phyloP scores from a whole-genome alignment of 53 echinoderm and acorn worm genomes.

The Temnopleurus reevesii region DNA sequence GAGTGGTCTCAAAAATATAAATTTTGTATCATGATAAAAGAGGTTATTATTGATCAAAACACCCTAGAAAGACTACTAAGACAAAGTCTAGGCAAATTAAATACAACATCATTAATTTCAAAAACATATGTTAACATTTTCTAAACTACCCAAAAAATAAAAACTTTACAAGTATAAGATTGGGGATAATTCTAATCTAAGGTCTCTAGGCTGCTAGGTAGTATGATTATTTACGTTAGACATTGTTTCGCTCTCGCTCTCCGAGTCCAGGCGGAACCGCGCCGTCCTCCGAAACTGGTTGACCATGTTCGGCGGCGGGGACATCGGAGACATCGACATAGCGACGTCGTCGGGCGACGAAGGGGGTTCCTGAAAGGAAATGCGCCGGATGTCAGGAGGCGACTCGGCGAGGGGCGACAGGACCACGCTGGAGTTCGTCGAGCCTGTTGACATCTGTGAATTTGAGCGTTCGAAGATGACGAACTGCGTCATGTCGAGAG shows the following conservation, averaged over 20 bases:
- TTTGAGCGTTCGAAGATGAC: conserved; percentile 77
- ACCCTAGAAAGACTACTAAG: too few relatives aligned
- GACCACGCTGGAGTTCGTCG: conserved; percentile 46
- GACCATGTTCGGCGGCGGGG: background rate
- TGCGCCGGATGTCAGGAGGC: conserved; percentile 15
- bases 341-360: conserved; percentile 85
- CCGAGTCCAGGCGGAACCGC: conserved; percentile 53
- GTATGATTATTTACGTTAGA: conserved; percentile 51
- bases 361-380: conserved; percentile 59
- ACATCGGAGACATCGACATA: conserved; percentile 72
- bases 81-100: too few relatives aligned
- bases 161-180: too few relatives aligned
- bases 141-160: too few relatives aligned
- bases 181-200: too few relatives aligned
- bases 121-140: too few relatives aligned
- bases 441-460: conserved; percentile 59
- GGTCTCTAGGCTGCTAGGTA: background rate
- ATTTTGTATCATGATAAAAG: too few relatives aligned
- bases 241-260: conserved; percentile 74
- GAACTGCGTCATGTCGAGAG: conserved; percentile 85
- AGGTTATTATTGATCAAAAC: too few relatives aligned
- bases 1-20: too few relatives aligned
- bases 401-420: conserved; percentile 35
- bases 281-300: conserved; percentile 18
- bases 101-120: too few relatives aligned